A percentile compares a stretch with the other conserved stretches of the same genome.
Evolutionary conservation across 2,888 invertebrate species (phyloP).

Genomic region (Timandra comae): DNA sequence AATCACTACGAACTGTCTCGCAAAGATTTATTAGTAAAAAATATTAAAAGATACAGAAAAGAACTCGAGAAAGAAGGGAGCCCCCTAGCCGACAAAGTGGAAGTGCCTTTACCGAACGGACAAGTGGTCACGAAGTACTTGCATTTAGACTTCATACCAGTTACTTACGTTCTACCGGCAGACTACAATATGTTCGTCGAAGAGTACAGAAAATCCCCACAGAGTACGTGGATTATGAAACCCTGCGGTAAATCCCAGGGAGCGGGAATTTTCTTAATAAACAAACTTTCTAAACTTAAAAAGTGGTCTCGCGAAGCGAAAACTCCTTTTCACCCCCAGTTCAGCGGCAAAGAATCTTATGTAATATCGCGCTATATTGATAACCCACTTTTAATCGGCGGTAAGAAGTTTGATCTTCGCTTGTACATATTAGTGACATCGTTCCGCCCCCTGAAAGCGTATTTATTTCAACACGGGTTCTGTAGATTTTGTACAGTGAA

Average conservation of each 20-base stretch:
- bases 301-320: constrained; percentile 92
- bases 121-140: constrained; percentile 83
- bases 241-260: constrained; percentile 97
- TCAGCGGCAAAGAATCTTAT: constrained; percentile 89
- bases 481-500: constrained; percentile 98
- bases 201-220: constrained; percentile 94
- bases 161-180: constrained; percentile 95
- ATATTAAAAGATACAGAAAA: constrained; percentile 94
- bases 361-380: constrained; percentile 98
- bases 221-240: constrained; percentile 98
- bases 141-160: constrained; percentile 93
- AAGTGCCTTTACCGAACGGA: constrained; percentile 72
- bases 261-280: constrained; percentile 95
- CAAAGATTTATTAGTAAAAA: constrained; percentile 96
- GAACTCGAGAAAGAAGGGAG: constrained; percentile 94
- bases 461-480: constrained; percentile 94
- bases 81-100: constrained; percentile 85
- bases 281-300: constrained; percentile 95
- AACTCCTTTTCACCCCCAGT: constrained; percentile 88
- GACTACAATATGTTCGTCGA: constrained; percentile 98
- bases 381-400: constrained; percentile 96
- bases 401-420: constrained; percentile 96
- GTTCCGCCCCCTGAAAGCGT: constrained; percentile 94
- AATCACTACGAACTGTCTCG: constrained; percentile 96
- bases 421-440: constrained; percentile 95